Evolutionary conservation across 2,888 invertebrate genomes (phyloP).

Genomic region (Uloborus plumipes): DNA sequence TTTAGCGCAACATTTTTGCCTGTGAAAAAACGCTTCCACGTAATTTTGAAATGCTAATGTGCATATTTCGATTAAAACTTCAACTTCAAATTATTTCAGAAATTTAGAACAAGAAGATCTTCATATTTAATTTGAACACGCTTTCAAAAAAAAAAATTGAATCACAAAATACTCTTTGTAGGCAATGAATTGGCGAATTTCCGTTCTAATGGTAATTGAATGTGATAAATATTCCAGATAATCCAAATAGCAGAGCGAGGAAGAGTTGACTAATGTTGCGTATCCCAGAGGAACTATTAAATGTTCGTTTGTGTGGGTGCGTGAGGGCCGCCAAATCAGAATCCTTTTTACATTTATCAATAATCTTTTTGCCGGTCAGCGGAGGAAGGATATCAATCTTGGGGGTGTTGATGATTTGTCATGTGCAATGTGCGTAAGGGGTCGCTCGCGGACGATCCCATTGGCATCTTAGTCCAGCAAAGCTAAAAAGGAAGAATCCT

Average conservation of each 20-base stretch:
- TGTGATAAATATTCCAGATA: not conserved
- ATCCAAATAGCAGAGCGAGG: not conserved
- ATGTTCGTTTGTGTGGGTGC: conserved; percentile 19
- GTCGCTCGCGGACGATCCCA: conserved; percentile 4
- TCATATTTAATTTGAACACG: no score
- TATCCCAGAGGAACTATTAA: conserved; percentile 9
- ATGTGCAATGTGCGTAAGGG: conserved; percentile 48
- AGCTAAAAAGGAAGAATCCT: conserved; percentile 61
- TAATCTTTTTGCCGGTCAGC: conserved; percentile 52
- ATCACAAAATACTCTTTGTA: no score
- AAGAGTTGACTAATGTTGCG: no score
- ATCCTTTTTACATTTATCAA: conserved; percentile 58
- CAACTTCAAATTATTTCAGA: no score
- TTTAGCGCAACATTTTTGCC: no score
- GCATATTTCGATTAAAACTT: no score
- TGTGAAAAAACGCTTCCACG: no score
- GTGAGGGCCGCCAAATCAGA: conserved; percentile 14
- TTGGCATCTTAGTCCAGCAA: conserved; percentile 45
- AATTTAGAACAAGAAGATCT: no score
- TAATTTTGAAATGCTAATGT: no score
- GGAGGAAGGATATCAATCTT: conserved; percentile 60
- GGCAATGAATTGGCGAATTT: no score
- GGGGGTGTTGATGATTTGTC: conserved; percentile 44
- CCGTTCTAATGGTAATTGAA: no score
- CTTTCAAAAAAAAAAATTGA: no score